phyloP scores from a whole-genome alignment of 2,113 vertebrate genomes.

The Chaetops frenatus region DNA sequence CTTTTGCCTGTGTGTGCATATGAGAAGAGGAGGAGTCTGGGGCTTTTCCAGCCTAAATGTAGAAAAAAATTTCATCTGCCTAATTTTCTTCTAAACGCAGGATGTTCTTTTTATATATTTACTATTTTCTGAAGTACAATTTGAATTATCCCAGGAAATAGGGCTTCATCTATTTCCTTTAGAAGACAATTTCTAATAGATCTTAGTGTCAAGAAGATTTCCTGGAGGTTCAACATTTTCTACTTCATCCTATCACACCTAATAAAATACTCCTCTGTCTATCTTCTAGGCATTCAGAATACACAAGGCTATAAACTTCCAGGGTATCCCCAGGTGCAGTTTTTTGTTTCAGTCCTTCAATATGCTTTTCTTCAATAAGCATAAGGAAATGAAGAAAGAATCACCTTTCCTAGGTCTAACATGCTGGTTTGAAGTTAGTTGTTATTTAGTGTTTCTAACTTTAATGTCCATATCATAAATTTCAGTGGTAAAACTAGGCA shows the following conservation, averaged over 20 bases:
- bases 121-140: slow-evolving; percentile 28
- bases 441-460: neutral
- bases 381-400: neutral
- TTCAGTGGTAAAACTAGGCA: neutral
- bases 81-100: slow-evolving; percentile 8
- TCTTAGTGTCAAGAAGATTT: slow-evolving; percentile 48
- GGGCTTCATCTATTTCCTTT: slow-evolving; percentile 38
- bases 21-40: neutral
- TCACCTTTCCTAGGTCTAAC: neutral
- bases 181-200: slow-evolving; percentile 29
- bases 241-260: neutral
- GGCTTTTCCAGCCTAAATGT: neutral
- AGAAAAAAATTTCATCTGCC: slow-evolving; percentile 12
- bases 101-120: slow-evolving; percentile 61
- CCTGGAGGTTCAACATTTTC: slow-evolving; percentile 10
- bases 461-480: neutral
- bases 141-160: slow-evolving; percentile 51
- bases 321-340: neutral
- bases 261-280: neutral
- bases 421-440: neutral
- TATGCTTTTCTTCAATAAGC: neutral
- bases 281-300: neutral
- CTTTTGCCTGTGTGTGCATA: neutral
- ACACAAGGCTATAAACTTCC: neutral
- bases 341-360: neutral